These are phyloP conservation scores for Protosalanx chinensis DNA, from an alignment of 2,797 vertebrate species.

Conservation along the genomic window DNA sequence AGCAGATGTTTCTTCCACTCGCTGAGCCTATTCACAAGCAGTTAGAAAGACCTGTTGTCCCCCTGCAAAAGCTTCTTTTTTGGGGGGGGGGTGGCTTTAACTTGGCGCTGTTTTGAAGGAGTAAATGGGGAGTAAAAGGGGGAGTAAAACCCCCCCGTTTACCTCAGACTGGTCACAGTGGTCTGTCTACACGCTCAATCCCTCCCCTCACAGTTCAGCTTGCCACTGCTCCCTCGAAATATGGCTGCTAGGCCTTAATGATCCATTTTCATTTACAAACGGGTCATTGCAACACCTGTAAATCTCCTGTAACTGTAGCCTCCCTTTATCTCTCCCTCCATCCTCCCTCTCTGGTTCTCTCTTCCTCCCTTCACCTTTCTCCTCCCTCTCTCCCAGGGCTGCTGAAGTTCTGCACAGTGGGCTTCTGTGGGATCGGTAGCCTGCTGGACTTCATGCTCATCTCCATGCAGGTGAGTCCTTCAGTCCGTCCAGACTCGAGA, in stretches of 20 bases:
- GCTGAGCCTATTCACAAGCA: not conserved
- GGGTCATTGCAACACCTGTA: too few species aligned
- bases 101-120: conserved; percentile 15
- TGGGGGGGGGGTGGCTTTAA: not conserved
- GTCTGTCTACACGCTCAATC: not conserved
- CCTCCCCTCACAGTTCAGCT: not conserved
- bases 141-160: not conserved
- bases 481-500: not conserved
- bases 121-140: not conserved
- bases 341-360: not conserved
- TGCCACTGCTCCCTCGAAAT: too few species aligned
- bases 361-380: not conserved
- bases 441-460: conserved; percentile 96
- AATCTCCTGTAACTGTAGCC: too few species aligned
- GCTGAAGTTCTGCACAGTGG: conserved; percentile 96
- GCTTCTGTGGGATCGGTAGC: conserved; percentile 97
- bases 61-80: not conserved
- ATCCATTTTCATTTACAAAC: too few species aligned
- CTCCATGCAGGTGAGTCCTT: conserved; percentile 91
- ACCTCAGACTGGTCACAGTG: not conserved
- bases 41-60: not conserved
- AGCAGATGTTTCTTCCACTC: conserved; percentile 10
- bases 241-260: too few species aligned
- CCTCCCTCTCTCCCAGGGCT: conserved; percentile 74
- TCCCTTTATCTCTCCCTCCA: not conserved